phyloP scores from a whole-genome alignment of 2,797 vertebrate genomes.

The Paedocypris micromegethes region DNA sequence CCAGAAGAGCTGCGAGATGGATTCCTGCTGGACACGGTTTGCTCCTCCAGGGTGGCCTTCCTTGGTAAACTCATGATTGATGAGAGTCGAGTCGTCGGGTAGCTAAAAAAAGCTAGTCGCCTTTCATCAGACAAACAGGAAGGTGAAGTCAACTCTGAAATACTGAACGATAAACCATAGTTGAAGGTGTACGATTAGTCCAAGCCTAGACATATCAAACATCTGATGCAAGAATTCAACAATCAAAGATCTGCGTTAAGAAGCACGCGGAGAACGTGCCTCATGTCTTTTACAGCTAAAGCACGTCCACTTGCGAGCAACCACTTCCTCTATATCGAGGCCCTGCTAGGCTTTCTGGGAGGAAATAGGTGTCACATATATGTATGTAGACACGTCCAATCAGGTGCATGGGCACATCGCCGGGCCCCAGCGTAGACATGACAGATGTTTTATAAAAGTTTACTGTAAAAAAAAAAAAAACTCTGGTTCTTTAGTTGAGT shows the following conservation, averaged over 20 bases:
- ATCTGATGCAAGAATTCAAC: too few relatives aligned
- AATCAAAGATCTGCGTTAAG: not conserved
- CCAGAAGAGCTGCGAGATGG: not conserved
- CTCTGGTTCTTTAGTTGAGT: too few relatives aligned
- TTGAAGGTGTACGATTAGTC: too few relatives aligned
- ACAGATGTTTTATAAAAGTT: too few relatives aligned
- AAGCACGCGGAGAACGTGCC: conserved; percentile 7
- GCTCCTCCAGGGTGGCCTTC: conserved; percentile 14
- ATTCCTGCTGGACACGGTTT: conserved; percentile 3
- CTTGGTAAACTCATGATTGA: conserved; percentile 52
- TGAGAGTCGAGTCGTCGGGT: not conserved
- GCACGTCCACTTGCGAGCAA: conserved; percentile 30
- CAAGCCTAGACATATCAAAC: too few relatives aligned
- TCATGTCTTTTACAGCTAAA: conserved; percentile 7
- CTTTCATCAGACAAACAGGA: not conserved
- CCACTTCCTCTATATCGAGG: conserved; percentile 46
- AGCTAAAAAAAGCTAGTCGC: not conserved
- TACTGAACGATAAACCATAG: too few relatives aligned
- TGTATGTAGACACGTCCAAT: conserved; percentile 53
- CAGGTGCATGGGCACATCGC: conserved; percentile 28
- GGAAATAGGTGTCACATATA: conserved; percentile 57
- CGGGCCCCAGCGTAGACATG: conserved; percentile 40
- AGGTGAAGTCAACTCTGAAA: not conserved
- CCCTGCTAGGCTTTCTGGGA: conserved; percentile 55
- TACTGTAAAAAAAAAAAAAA: too few relatives aligned